Conservation (phyloP, 2,113 vertebrate genomes). For the Gymnorhina tibicen region DNA sequence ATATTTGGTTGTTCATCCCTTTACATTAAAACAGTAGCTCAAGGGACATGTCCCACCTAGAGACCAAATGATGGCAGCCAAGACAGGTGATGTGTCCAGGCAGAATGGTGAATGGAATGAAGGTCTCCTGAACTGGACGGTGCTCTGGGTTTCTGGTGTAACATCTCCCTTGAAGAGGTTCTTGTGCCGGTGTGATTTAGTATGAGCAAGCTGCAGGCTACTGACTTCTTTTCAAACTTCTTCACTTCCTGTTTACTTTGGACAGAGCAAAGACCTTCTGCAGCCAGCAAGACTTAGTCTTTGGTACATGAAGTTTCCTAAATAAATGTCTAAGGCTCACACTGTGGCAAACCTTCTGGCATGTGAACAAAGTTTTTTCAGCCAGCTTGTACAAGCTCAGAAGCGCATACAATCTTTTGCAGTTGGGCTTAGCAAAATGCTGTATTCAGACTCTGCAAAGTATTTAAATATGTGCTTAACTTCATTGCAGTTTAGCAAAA, state of each 20-base stretch:
- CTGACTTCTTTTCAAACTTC: not conserved
- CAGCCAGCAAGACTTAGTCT: not conserved
- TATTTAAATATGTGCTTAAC: not conserved
- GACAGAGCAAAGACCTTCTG: not conserved
- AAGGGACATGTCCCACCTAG: not conserved
- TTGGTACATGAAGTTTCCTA: not conserved
- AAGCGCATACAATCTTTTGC: not conserved
- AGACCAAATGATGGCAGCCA: not conserved
- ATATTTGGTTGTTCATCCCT: not conserved
- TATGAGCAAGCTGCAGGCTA: not conserved
- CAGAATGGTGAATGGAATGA: not conserved
- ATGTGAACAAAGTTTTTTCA: not conserved
- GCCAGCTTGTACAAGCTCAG: not conserved
- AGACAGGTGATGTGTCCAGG: not conserved
- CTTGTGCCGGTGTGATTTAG: accelerated
- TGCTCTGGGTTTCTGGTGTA: not conserved
- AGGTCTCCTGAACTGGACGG: not conserved
- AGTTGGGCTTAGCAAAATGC: not conserved
- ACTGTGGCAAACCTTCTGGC: not conserved
- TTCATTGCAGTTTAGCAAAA: not conserved
- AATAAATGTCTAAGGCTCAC: not conserved
- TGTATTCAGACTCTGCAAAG: not conserved
- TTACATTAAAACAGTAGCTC: not conserved
- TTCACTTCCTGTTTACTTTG: not conserved
- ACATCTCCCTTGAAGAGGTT: not conserved